Evolutionary conservation across 2,113 vertebrate species (phyloP), one percentile per base, ranked within the genome.

Genomic region (Lophotis ruficrista): DNA sequence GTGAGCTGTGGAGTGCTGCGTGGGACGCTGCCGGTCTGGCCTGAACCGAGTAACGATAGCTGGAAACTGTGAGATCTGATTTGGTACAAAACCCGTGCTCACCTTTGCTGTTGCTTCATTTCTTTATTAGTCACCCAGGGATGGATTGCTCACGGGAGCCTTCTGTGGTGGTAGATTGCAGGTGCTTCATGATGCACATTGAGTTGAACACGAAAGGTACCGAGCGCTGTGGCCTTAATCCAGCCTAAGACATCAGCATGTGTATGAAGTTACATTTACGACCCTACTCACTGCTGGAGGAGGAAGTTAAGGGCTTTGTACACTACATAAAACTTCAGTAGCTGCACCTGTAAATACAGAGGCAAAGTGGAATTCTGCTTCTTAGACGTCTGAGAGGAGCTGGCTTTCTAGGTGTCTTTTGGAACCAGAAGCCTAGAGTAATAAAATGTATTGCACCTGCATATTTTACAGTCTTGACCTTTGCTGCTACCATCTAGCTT

Each of bases 91-190:
- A 53, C 47, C 25, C 1, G 0, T 1, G 0, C 53, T 71, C 0
- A 0, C 69, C 37, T 56, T 50, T 3, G 0, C 37, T 66, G 24
- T 12, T 4, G 0, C 24, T 70, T 66, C 12, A 9, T 35, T 56
- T n/a, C 62, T 83, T 69, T 33, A 27, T 91, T 83, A 91, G 47
- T 93, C 82, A 90, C 60, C 21, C 14, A 9, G 35, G 51, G 14
- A 45, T 33, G 30, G 20, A 58, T 73, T 50, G 50, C 51, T 93
- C 37, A 30, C 0, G 2, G 30, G 12, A 69, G 54, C 41, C 17
- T 17, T n/a, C 9, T 18, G 37, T 4, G 4, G 3, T 8, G 13
- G 24, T 16, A 48, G 16, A 4, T 4, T 48, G 18, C 31, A 73
- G 78, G 16, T 54, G 30, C 54, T 60, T 48, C 50, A 6, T 53